Evolutionary conservation across 1,140 invertebrate species (phyloP).

Genomic region (Archegozetes longisetosus): DNA sequence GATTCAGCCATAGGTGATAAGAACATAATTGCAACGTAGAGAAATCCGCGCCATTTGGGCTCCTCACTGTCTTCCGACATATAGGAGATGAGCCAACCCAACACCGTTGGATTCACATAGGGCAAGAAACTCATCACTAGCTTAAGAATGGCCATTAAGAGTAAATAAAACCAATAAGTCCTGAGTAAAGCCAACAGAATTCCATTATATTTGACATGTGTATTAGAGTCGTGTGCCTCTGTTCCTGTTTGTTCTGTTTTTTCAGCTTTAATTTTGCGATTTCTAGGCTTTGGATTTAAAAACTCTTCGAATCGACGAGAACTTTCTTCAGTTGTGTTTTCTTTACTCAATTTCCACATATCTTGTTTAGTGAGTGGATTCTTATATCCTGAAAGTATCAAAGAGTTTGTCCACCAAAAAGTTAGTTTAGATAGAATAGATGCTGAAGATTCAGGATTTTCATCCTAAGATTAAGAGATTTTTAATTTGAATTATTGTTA

Average conservation of each 20-base stretch:
- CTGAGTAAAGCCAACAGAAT: conserved; percentile 6
- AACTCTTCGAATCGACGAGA: conserved; percentile 68
- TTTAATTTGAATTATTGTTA: background rate
- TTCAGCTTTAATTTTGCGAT: too few species aligned
- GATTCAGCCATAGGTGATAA: conserved; percentile 8
- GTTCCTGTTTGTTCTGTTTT: background rate
- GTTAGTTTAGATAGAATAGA: conserved; percentile 73
- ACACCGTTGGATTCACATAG: conserved; percentile 60
- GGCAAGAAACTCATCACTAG: conserved; percentile 63
- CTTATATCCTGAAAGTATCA: background rate
- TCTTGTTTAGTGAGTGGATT: conserved; percentile 8
- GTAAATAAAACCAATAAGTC: conserved; percentile 37
- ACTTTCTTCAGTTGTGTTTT: conserved; percentile 59
- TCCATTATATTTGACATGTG: too few species aligned
- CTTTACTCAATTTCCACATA: conserved; percentile 21
- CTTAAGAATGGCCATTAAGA: conserved; percentile 60
- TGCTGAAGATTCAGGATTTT: conserved; percentile 51
- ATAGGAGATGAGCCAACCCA: conserved; percentile 9
- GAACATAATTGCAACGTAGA: conserved; percentile 14
- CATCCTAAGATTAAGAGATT: background rate
- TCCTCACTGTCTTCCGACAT: conserved; percentile 9
- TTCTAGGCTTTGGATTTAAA: conserved; percentile 14
- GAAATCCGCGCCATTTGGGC: conserved; percentile 14
- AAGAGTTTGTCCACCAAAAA: conserved; percentile 76
- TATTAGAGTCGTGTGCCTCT: background rate